Evolutionary conservation across 1,140 invertebrate species (phyloP), one percentile per base, ranked within the genome.

Genomic region (Temnothorax longispinosus): DNA sequence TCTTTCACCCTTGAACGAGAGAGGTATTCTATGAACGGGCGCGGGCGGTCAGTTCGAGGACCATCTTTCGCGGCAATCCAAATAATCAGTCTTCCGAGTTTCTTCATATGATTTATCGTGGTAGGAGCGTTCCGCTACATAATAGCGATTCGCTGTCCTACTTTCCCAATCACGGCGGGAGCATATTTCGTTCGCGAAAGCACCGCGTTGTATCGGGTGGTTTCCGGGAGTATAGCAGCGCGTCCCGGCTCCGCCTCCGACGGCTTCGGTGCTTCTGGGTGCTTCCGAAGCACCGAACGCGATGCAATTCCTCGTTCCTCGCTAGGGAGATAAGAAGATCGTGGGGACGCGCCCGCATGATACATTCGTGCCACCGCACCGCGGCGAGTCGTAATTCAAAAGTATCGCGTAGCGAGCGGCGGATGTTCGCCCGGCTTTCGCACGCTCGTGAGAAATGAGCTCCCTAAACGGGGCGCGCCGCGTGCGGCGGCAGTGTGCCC

Each of bases 351-450:
- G 41, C 11, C 35, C 41, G 69, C 56, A 41, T 50, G 72, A 77
- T 77, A 85, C 71, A 72, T 72, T 84, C 64, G 54, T 71, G 47
- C 44, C 67, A 32, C 18, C 60, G 47, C 65, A 7, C 11, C 44
- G 52, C 71, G 50, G 87, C 72, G 21, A 82, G 86, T 85, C 88
- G 64, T 89, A 89, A 89, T 87, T 89, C 88, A 89, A 87, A 89
- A 89, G 76, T 89, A 77, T 87, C 80, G 65, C 74, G 76, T 47
- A 64, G 62, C 47, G 60, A 65, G 50, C 56, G 69, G 86, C 84
- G 71, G 52, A 85, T 85, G 56, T 41, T 87, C 88, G 15, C 27
- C 60, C 78, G 65, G 56, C 58, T 88, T 86, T 86, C 76, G 54
- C 69, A 74, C 69, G 58, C 38, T 44, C 58, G 75, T 90, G 86